Evolutionary conservation across 1,140 invertebrate genomes (phyloP).

Genomic region (Panagrolaimus sp.): DNA sequence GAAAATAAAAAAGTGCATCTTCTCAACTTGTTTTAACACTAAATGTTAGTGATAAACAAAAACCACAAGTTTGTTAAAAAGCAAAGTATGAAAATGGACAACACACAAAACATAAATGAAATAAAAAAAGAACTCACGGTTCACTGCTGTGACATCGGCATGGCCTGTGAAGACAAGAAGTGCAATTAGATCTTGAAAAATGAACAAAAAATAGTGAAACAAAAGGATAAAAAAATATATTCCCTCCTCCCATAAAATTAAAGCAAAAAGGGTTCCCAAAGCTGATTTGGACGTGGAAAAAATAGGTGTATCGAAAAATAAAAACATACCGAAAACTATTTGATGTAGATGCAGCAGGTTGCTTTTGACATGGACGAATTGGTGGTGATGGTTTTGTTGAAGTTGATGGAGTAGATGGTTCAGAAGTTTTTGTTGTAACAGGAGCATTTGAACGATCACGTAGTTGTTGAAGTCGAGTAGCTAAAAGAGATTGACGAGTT

Average conservation of each 20-base stretch:
- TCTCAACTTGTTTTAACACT: constrained; percentile 8
- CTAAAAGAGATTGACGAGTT: not conserved
- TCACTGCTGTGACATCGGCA: too few species aligned
- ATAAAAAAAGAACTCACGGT: too few species aligned
- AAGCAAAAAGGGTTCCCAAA: not conserved
- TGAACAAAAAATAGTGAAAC: constrained; percentile 12
- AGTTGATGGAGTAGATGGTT: not conserved
- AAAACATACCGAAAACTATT: constrained; percentile 6
- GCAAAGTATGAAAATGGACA: not conserved
- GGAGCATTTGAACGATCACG: not conserved
- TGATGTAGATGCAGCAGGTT: not conserved
- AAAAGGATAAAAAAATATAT: not conserved
- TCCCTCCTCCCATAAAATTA: not conserved
- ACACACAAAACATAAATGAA: not conserved
- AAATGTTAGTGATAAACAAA: not conserved
- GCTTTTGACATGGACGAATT: constrained; percentile 17
- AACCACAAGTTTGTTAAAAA: not conserved
- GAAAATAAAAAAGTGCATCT: not conserved
- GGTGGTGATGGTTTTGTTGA: not conserved
- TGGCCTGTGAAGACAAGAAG: constrained; percentile 8
- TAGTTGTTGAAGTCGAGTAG: not conserved
- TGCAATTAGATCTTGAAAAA: constrained; percentile 1
- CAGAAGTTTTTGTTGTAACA: constrained; percentile 11
- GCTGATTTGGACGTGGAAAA: too few species aligned
- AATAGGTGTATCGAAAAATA: not conserved